Evolutionary conservation across 2,888 invertebrate genomes (phyloP), one percentile per base, ranked within the genome.

Genomic region (Mesochorus sp.): DNA sequence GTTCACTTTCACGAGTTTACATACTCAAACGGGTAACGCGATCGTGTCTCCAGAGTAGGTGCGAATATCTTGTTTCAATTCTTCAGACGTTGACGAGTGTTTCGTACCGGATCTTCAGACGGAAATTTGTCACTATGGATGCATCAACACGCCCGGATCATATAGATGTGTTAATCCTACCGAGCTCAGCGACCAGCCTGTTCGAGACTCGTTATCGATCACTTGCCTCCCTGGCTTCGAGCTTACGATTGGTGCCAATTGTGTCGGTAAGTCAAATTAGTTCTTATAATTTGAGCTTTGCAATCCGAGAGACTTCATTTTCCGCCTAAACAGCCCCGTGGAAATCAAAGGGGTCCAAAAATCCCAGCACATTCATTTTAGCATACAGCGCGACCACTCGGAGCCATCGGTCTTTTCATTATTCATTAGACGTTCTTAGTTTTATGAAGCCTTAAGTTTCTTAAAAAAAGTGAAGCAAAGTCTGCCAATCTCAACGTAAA

Each of bases 61-160:
- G 37, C 6, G 31, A 57, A 51, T n/a, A n/a, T 67, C 37, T 71
- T 47, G 34, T 71, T 80, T 76, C 68, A 28, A 24, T 79, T 17
- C 86, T 84, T 55, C 86, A 94, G 94, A 94, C 89, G 92, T 95
- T 26, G 93, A 95, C 85, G 95, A 95, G 88, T 95, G 95, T 84
- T 86, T 85, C 14, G 91, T 93, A 31, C 89, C 90, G 37, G 90
- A 90, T 79, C 83, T 90, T 24, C 90, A 90, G 81, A 86, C 87
- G 68, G 88, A 90, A 76, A 82, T 87, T 73, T 90, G 90, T 83
- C 87, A 83, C 57, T 87, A 87, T 70, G 90, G 90, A 51, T 94
- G 94, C 88, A 88, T 92, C 82, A 94, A 94, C 87, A 92, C 92
- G n/a, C 91, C 92, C n/a, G 94, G 94, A 17, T 91, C 93, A 55